These are phyloP conservation scores for Stegodyphus mimosarum DNA, from an alignment of 1,140 invertebrate species.

Conservation along the genomic window DNA sequence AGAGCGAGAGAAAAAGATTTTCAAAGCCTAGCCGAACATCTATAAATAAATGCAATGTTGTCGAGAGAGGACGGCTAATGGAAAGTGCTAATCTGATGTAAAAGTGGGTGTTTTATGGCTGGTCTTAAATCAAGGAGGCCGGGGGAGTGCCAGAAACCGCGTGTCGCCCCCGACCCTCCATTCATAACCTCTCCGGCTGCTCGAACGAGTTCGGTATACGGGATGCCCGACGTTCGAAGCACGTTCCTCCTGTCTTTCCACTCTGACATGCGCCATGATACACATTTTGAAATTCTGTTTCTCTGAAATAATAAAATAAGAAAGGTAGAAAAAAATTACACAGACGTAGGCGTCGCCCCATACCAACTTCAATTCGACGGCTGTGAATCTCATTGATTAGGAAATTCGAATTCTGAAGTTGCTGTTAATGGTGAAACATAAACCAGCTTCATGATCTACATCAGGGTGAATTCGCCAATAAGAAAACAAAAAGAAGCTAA, in stretches of 20 bases:
- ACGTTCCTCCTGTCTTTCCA: neutral
- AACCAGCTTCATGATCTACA: too few relatives aligned
- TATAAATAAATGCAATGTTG: slow-evolving; percentile 38
- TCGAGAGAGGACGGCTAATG: slow-evolving; percentile 36
- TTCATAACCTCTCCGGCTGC: slow-evolving; percentile 6
- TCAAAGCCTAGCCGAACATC: neutral
- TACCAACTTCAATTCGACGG: neutral
- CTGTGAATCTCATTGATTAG: too few relatives aligned
- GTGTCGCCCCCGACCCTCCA: neutral
- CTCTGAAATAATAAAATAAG: neutral
- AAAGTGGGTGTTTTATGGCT: slow-evolving; percentile 57
- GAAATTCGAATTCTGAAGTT: too few relatives aligned
- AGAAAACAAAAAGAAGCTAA: too few relatives aligned
- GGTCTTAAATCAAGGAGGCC: slow-evolving; percentile 34
- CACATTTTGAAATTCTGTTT: neutral
- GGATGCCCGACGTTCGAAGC: neutral
- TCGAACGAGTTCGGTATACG: neutral
- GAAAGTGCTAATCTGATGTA: slow-evolving; percentile 53
- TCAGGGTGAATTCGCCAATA: too few relatives aligned
- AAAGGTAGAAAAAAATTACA: neutral
- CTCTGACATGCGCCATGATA: neutral
- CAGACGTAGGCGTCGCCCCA: neutral
- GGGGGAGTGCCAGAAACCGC: neutral
- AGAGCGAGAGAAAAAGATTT: too few relatives aligned
- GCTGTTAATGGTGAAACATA: too few relatives aligned